Percentiles rank a stretch among this genome's conserved stretches.
Conservation (phyloP, 2,113 vertebrate genomes). For the Sinocyclocheilus anophthalmus region DNA sequence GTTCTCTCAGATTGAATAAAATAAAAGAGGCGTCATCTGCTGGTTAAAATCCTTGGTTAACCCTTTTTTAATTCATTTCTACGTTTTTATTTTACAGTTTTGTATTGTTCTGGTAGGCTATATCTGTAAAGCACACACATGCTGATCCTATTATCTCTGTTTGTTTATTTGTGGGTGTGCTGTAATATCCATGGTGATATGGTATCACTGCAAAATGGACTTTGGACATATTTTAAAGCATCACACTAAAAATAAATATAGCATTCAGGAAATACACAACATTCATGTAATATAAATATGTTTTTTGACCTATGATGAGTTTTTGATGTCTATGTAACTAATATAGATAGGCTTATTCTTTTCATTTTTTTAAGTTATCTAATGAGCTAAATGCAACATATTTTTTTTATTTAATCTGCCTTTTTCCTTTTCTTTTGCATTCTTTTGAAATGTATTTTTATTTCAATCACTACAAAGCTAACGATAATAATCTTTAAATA, state of each 20-base stretch:
- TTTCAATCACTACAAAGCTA: background rate
- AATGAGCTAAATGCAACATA: background rate
- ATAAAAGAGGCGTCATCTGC: constrained; percentile 5
- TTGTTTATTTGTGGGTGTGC: background rate
- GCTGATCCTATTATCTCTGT: background rate
- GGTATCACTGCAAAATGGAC: constrained; percentile 9
- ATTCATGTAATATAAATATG: background rate
- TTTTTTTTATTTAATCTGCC: background rate
- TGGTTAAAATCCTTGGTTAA: background rate
- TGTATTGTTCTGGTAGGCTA: background rate
- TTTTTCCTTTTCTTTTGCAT: background rate
- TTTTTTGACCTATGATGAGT: background rate
- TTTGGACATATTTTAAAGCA: background rate
- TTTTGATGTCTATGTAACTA: background rate
- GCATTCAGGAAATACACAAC: background rate
- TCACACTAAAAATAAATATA: constrained; percentile 5
- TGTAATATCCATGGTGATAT: background rate
- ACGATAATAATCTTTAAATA: background rate
- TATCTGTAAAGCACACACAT: too few relatives aligned
- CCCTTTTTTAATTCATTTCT: background rate
- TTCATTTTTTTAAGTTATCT: background rate
- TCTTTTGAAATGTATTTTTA: background rate
- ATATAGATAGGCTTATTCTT: background rate
- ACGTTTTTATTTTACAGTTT: background rate
- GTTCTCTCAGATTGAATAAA: background rate